Evolutionary conservation across 2,797 vertebrate species (phyloP).

Genomic region (Pterois miles): DNA sequence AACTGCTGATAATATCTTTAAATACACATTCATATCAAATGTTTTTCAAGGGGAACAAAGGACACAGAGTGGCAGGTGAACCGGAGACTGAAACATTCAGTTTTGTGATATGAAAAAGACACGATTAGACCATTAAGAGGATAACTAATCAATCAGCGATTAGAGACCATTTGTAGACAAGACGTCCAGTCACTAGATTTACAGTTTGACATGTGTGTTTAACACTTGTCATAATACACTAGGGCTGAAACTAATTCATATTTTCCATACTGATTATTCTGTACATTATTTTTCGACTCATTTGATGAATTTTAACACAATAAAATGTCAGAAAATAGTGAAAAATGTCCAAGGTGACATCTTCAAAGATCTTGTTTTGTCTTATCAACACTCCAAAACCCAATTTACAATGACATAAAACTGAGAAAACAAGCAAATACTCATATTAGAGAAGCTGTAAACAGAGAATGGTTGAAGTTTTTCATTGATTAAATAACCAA

Average conservation of each 20-base stretch:
- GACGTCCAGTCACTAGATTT: background rate
- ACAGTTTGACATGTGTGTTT: too few species aligned
- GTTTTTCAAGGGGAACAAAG: slow-evolving; percentile 7
- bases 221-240: background rate
- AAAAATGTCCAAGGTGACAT: background rate
- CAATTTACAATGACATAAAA: too few species aligned
- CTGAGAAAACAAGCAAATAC: too few species aligned
- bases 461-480: background rate
- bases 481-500: background rate
- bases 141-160: background rate
- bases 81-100: background rate
- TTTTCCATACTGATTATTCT: background rate
- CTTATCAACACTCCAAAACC: too few species aligned
- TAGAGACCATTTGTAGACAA: background rate
- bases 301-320: background rate
- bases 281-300: background rate
- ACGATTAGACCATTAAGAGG: background rate
- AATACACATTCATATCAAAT: slow-evolving; percentile 58
- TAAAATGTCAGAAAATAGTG: background rate
- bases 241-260: background rate
- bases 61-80: background rate
- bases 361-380: background rate
- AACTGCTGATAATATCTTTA: slow-evolving; percentile 42
- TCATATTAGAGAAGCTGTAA: background rate
- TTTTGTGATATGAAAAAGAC: background rate